A percentile compares a stretch with the other conserved stretches of the same genome.
Conservation (phyloP, 2,888 invertebrate species). For the Drosophila neonasuta region DNA sequence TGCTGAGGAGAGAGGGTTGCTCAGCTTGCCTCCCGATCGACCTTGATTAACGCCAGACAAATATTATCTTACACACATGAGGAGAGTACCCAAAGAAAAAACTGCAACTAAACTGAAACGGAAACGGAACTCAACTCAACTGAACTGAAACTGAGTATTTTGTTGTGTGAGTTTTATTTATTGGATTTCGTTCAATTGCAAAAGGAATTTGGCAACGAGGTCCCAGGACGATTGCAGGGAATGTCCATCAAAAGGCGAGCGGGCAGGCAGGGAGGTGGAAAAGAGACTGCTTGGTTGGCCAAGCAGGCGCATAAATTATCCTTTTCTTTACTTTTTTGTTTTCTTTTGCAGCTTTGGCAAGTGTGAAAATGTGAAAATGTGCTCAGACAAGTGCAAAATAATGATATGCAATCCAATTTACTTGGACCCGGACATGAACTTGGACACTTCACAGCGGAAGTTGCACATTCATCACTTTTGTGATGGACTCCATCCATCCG, state of each 20-base stretch:
- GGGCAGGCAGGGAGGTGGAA: slow-evolving; percentile 4
- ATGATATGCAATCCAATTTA: slow-evolving; percentile 77
- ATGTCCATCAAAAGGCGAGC: slow-evolving; percentile 70
- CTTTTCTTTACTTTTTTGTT: slow-evolving; percentile 43
- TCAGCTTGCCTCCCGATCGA: slow-evolving; percentile 2
- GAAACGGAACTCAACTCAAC: slow-evolving; percentile 4
- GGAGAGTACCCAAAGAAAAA: neutral
- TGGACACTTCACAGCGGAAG: slow-evolving; percentile 51
- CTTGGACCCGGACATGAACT: slow-evolving; percentile 37
- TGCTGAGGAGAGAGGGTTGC: slow-evolving; percentile 12
- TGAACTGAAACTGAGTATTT: slow-evolving; percentile 5
- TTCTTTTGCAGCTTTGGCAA: slow-evolving; percentile 35
- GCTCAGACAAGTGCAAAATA: slow-evolving; percentile 74
- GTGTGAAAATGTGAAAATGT: slow-evolving; percentile 64
- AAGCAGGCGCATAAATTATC: slow-evolving; percentile 73
- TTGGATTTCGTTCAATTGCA: slow-evolving; percentile 63
- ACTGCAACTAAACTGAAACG: slow-evolving; percentile 12
- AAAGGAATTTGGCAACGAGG: slow-evolving; percentile 34
- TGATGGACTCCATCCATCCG: slow-evolving; percentile 56
- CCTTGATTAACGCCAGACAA: slow-evolving; percentile 55
- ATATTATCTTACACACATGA: slow-evolving; percentile 61
- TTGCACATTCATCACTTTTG: slow-evolving; percentile 75
- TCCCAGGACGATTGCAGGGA: slow-evolving; percentile 60
- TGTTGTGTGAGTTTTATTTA: slow-evolving; percentile 58
- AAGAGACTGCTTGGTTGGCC: slow-evolving; percentile 37